Evolutionary conservation across 2,113 vertebrate genomes (phyloP), one percentile per base, ranked within the genome.

Genomic region (Dasypus novemcinctus): DNA sequence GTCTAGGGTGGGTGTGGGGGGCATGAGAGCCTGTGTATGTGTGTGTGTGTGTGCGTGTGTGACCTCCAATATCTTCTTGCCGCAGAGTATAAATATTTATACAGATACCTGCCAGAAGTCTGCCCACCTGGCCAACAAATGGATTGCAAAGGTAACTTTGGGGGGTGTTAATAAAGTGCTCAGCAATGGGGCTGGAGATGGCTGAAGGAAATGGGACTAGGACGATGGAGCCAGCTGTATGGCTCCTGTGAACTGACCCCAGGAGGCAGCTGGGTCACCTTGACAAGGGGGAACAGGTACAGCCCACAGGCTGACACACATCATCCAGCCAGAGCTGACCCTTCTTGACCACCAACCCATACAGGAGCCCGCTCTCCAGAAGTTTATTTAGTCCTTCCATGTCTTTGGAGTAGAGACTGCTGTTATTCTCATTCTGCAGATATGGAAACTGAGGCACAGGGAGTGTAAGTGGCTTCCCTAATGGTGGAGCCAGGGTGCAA

Each of bases 11-110:
- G 29, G 21, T 23, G 20, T 52, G 80, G 74, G 20, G 64, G 10
- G 61, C 46, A 25, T 0, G 29, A 64, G 23, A 29, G 61, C 76
- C 36, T 0, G 15, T 25, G 68, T n/a, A n/a, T 33, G 89, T 83
- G 61, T 79, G 72, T 21, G n/a, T 57, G 72, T 59, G 72, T 38
- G 15, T 36, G 71, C 13, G 43, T 23, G 71, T 41, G 72, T 75
- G 96, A 96, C 98, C 98, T 98, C 98, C 97, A 98, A 98, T 98
- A 97, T 97, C 98, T 98, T 98, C 98, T 98, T 98, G 98, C 98
- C 61, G 97, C 98, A 98, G 98, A 97, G 96, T 97, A 98, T 98
- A 98, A 98, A 98, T 98, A 98, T 98, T 98, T 98, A 98, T 98
- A 98, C 97, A 98, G 97, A 98, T 98, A 98, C 98, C 98, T 98